Conservation (phyloP, 2,888 invertebrate genomes). For the Apotomis turbidana region DNA sequence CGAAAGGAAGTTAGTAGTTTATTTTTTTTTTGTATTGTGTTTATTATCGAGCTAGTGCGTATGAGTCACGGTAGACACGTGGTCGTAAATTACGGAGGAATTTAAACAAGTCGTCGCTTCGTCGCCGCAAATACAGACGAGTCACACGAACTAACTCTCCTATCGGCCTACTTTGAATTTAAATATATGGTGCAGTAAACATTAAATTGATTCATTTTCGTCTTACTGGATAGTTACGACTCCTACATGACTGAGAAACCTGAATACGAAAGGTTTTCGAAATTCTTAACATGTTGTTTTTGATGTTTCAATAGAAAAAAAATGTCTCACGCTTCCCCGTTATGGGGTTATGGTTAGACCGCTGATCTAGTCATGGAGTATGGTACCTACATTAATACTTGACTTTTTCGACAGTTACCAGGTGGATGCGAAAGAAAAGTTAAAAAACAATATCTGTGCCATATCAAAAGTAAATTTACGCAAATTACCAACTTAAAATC, state of each 20-base stretch:
- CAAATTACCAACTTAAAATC: too few species aligned
- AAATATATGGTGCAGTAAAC: constrained; percentile 46
- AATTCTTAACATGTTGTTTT: not conserved
- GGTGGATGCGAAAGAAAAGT: too few species aligned
- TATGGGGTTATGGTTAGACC: too few species aligned
- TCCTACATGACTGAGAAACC: not conserved
- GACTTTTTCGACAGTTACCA: too few species aligned
- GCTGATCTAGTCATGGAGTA: too few species aligned
- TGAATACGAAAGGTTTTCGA: too few species aligned
- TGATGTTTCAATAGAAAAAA: not conserved
- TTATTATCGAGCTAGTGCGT: constrained; percentile 72
- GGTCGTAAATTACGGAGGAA: constrained; percentile 65
- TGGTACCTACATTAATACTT: too few species aligned
- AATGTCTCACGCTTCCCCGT: too few species aligned
- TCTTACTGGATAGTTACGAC: not conserved
- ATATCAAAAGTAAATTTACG: too few species aligned
- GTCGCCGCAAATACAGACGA: constrained; percentile 52
- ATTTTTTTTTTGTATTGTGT: constrained; percentile 67
- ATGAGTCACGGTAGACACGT: constrained; percentile 69
- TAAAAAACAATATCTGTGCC: too few species aligned
- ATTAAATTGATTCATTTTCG: constrained; percentile 22
- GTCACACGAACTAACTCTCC: constrained; percentile 14
- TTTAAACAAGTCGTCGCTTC: constrained; percentile 63
- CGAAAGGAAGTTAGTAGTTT: constrained; percentile 78
- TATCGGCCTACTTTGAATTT: constrained; percentile 41